phyloP scores from a whole-genome alignment of 2,888 invertebrate species.

The Tuta absoluta region DNA sequence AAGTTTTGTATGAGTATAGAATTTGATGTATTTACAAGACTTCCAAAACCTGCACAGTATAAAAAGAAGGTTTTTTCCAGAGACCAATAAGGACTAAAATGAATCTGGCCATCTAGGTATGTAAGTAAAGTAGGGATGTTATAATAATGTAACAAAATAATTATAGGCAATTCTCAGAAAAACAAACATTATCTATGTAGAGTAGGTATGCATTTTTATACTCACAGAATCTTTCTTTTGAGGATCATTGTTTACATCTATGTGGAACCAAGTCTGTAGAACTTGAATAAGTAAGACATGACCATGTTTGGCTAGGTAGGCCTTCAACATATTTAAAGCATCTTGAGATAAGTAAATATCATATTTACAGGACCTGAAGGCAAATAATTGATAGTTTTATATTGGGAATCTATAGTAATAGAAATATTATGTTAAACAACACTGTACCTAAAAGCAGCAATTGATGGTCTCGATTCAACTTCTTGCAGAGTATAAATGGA shows the following conservation, averaged over 20 bases:
- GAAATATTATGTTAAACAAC: neutral
- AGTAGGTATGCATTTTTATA: conserved; percentile 31
- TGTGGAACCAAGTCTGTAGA: conserved; percentile 83
- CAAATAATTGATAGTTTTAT: neutral
- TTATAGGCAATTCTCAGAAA: no score
- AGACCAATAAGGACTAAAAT: no score
- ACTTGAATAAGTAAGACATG: conserved; percentile 87
- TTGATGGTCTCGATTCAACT: conserved; percentile 81
- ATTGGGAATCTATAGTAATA: neutral
- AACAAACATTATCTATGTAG: no score
- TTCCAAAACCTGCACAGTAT: no score
- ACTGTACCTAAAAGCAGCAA: conserved; percentile 82
- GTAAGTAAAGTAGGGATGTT: no score
- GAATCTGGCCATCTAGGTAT: no score
- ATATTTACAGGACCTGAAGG: conserved; percentile 85
- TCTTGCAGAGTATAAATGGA: conserved; percentile 82
- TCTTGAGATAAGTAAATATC: conserved; percentile 85
- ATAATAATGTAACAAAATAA: no score
- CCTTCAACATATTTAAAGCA: conserved; percentile 83
- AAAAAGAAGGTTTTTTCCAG: no score
- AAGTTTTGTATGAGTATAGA: no score
- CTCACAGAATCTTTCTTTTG: conserved; percentile 66
- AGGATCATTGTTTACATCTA: conserved; percentile 78
- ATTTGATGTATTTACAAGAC: no score
- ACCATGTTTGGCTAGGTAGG: conserved; percentile 84